Evolutionary conservation across 2,888 invertebrate species (phyloP).

Genomic region (Brenthis ino): DNA sequence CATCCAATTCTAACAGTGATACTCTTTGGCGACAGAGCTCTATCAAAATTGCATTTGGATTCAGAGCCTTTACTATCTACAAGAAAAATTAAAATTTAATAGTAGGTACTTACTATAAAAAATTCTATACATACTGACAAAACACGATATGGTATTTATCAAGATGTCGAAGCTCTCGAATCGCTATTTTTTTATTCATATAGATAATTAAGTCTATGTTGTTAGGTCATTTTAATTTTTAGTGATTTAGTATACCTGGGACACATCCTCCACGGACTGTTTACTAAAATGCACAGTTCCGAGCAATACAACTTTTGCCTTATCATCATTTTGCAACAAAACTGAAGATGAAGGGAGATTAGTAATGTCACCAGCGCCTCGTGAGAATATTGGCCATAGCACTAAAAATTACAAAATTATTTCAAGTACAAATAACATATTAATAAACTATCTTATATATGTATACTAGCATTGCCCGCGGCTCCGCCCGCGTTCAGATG

Average conservation of each 20-base stretch:
- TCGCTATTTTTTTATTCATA: background rate
- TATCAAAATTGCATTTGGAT: constrained; percentile 73
- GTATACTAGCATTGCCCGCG: too few relatives aligned
- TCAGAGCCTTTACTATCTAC: constrained; percentile 66
- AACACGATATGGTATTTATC: too few relatives aligned
- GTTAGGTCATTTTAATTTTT: too few relatives aligned
- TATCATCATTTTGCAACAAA: constrained; percentile 59
- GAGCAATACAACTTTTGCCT: constrained; percentile 66
- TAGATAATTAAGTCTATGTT: background rate
- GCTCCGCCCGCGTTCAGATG: too few relatives aligned
- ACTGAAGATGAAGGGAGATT: constrained; percentile 62
- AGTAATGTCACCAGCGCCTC: constrained; percentile 34
- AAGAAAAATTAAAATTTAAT: constrained; percentile 21
- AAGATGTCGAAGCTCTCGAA: too few relatives aligned
- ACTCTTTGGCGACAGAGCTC: constrained; percentile 75
- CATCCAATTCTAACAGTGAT: constrained; percentile 70
- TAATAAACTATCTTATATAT: background rate
- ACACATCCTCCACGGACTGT: constrained; percentile 72
- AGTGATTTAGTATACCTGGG: constrained; percentile 49
- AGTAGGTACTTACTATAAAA: background rate
- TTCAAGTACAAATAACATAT: too few relatives aligned
- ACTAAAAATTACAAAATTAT: constrained; percentile 35
- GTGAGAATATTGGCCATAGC: constrained; percentile 26
- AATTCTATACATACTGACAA: background rate
- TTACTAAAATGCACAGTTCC: constrained; percentile 78